Conservation (phyloP, 2,888 invertebrate genomes). For the Cataglyphis livida region DNA sequence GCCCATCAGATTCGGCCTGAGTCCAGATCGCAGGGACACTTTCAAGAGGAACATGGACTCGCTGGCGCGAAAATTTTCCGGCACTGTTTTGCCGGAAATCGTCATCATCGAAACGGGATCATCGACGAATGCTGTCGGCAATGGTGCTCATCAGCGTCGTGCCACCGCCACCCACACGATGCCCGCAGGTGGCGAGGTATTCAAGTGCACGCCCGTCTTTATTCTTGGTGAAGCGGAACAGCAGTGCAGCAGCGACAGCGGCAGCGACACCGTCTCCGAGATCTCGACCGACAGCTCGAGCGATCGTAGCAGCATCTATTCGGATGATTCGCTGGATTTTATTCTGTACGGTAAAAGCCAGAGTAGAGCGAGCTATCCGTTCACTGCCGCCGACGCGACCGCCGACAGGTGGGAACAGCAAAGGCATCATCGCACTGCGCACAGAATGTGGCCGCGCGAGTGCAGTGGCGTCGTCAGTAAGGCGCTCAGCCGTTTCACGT, state of each 20-base stretch:
- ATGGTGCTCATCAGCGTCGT: constrained; percentile 73
- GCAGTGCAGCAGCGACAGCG: constrained; percentile 84
- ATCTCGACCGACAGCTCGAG: constrained; percentile 87
- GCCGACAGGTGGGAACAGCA: constrained; percentile 81
- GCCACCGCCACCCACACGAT: constrained; percentile 85
- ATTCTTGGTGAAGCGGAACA: constrained; percentile 84
- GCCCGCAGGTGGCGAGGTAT: constrained; percentile 83
- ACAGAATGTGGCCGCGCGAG: constrained; percentile 84
- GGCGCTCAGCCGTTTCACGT: constrained; percentile 85
- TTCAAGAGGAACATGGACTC: constrained; percentile 86
- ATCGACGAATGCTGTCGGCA: constrained; percentile 16
- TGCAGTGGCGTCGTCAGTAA: constrained; percentile 86
- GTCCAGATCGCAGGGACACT: constrained; percentile 84
- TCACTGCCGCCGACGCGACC: constrained; percentile 78
- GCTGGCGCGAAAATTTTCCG: constrained; percentile 84
- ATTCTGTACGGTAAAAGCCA: constrained; percentile 84
- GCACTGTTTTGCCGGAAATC: constrained; percentile 76
- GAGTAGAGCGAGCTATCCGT: constrained; percentile 83
- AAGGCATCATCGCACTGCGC: constrained; percentile 75
- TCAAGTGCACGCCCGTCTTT: constrained; percentile 85
- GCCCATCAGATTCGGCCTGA: constrained; percentile 81
- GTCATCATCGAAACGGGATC: constrained; percentile 78
- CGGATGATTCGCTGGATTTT: constrained; percentile 86
- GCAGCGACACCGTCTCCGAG: constrained; percentile 86
- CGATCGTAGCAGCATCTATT: constrained; percentile 86